Evolutionary conservation across 2,797 vertebrate species (phyloP).

Genomic region (Rallus crepitans): DNA sequence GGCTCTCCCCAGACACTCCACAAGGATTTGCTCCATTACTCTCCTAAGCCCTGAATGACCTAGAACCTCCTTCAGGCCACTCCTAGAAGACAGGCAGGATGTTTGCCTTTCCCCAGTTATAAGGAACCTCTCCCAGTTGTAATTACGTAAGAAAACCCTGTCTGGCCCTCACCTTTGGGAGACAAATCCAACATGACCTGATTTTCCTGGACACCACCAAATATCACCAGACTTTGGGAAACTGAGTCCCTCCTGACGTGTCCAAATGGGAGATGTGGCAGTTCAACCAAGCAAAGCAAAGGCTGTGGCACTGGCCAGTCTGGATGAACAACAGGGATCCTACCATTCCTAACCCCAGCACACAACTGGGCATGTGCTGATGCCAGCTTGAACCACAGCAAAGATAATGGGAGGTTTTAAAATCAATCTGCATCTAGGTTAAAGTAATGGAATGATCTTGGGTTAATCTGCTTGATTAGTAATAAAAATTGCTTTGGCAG

Average conservation of each 20-base stretch:
- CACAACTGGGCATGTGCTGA: not conserved
- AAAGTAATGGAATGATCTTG: not conserved
- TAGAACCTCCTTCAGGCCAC: not conserved
- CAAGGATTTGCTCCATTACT: not conserved
- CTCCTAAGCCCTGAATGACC: not conserved
- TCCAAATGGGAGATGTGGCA: not conserved
- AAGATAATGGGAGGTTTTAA: not conserved
- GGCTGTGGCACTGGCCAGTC: not conserved
- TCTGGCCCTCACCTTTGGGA: not conserved
- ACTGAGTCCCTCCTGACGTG: rapidly evolving
- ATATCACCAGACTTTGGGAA: not conserved
- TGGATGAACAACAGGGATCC: not conserved
- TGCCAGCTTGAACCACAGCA: not conserved
- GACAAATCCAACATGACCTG: too few relatives aligned
- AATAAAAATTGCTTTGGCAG: not conserved
- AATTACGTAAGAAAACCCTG: not conserved
- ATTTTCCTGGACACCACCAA: not conserved
- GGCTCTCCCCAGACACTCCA: not conserved
- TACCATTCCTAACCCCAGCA: not conserved
- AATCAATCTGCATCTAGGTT: not conserved
- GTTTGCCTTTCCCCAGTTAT: not conserved
- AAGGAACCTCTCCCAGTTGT: not conserved
- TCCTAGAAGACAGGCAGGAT: not conserved
- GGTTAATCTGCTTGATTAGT: too few relatives aligned
- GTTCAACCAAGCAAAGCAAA: not conserved